Base-by-base conservation (phyloP, 2,113 vertebrate genomes). In the Cacatua alba region DNA sequence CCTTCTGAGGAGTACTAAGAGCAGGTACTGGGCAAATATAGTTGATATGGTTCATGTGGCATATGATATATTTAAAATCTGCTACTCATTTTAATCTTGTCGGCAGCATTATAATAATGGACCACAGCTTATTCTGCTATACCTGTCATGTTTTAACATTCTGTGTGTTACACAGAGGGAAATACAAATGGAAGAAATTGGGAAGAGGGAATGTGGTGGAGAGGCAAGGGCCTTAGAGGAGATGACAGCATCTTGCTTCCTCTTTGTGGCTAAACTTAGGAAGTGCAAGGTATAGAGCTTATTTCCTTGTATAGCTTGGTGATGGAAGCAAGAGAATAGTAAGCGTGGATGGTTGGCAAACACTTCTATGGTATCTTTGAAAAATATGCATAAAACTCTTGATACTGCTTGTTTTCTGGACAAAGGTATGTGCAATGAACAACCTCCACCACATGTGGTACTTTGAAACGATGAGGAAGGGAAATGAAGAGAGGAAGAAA, bases 301-400 rank as follows among this genome's bases (percentile, higher is more conserved):
- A 8, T 11, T 74, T n/a, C 43, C 44, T 68, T 69, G 60, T 53
- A 12, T 76, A 90, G 25, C 17, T 21, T 35, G 31, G 37, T 49
- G 67, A 7, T 37, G 13, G 23, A 0, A 49, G 37, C 0, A 1
- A 60, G 89, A 64, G 74, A 31, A 28, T 46, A 8, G 4, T 8
- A 8, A 29, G 48, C 24, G 48, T 62, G 48, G 20, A 14, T 60
- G 52, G 20, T 57, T 29, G 75, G 51, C 43, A 23, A 18, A 49
- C 9, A 10, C n/a, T 84, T 60, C 62, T 71, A 31, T 39, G 18
- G 6, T 21, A 4, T 31, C 69, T 64, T 44, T 37, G 55, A 46
- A 71, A 74, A 63, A 67, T 23, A 10, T 1, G 17, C 28, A 6
- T 13, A 10, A 69, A 92, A 23, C 48, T 79, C 24, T 69, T 70